phyloP scores from a whole-genome alignment of 2,888 invertebrate species.

The Rhagophthalmus giganteus region DNA sequence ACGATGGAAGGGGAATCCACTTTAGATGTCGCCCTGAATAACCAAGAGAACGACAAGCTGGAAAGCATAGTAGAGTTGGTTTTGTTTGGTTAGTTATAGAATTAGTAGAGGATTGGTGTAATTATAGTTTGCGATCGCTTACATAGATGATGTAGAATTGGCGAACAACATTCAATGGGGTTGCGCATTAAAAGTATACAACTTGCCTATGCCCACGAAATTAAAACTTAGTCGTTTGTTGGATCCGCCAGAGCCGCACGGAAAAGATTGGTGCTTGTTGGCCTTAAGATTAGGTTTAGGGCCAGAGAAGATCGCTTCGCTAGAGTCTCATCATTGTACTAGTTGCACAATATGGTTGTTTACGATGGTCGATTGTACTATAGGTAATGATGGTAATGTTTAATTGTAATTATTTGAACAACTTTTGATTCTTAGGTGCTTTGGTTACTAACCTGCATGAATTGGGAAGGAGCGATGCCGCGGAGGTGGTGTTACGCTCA shows the following conservation, averaged over 20 bases:
- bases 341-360: constrained; percentile 53
- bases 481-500: constrained; percentile 61
- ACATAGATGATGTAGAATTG: constrained; percentile 48
- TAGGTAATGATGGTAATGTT: constrained; percentile 46
- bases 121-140: background rate
- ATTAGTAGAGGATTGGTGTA: too few relatives aligned
- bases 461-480: constrained; percentile 64
- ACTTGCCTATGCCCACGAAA: constrained; percentile 63
- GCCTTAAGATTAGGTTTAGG: constrained; percentile 66
- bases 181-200: constrained; percentile 62
- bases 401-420: background rate
- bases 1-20: constrained; percentile 54
- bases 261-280: constrained; percentile 77
- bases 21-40: constrained; percentile 53
- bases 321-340: constrained; percentile 53
- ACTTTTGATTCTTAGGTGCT: constrained; percentile 51
- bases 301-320: constrained; percentile 53
- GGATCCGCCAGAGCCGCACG: constrained; percentile 72
- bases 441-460: constrained; percentile 62
- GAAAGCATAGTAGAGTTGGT: constrained; percentile 63
- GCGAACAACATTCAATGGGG: constrained; percentile 56
- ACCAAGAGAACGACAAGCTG: constrained; percentile 56
- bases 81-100: constrained; percentile 57
- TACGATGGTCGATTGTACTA: constrained; percentile 52
- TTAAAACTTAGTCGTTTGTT: constrained; percentile 67